Percentiles rank a stretch among this genome's conserved stretches.
Evolutionary conservation across 2,888 invertebrate species (phyloP).

Genomic region (Herminia tarsipennalis): DNA sequence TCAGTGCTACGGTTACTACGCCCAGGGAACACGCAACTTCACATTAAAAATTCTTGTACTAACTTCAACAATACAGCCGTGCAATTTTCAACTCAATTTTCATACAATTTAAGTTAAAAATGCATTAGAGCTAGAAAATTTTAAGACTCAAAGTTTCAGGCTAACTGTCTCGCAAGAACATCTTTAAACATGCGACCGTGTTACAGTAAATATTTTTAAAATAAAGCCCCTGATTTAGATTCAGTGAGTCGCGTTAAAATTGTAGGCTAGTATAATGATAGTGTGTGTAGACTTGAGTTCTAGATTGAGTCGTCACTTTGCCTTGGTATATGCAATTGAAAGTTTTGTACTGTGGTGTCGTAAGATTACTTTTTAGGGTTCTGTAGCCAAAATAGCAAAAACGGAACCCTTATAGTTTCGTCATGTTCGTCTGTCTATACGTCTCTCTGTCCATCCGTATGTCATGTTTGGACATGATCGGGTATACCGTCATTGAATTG

Average conservation of each 20-base stretch:
- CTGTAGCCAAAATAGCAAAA: no score
- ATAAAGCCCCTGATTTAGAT: constrained; percentile 54
- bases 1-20: constrained; percentile 78
- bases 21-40: constrained; percentile 49
- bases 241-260: constrained; percentile 59
- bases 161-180: constrained; percentile 62
- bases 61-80: constrained; percentile 23
- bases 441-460: no score
- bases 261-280: constrained; percentile 58
- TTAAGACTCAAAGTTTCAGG: constrained; percentile 36
- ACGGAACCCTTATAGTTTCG: no score
- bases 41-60: constrained; percentile 45
- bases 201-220: constrained; percentile 66
- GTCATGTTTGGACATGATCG: no score
- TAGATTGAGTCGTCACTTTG: constrained; percentile 10
- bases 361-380: no score
- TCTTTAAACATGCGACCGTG: constrained; percentile 64
- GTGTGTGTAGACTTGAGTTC: constrained; percentile 40
- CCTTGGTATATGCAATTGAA: not conserved
- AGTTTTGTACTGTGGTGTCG: no score
- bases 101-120: constrained; percentile 23
- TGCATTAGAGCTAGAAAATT: constrained; percentile 15
- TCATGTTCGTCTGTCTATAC: no score
- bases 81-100: constrained; percentile 39
- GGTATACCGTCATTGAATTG: no score